Conservation (phyloP, 2,888 invertebrate genomes). For the Blera fallax region DNA sequence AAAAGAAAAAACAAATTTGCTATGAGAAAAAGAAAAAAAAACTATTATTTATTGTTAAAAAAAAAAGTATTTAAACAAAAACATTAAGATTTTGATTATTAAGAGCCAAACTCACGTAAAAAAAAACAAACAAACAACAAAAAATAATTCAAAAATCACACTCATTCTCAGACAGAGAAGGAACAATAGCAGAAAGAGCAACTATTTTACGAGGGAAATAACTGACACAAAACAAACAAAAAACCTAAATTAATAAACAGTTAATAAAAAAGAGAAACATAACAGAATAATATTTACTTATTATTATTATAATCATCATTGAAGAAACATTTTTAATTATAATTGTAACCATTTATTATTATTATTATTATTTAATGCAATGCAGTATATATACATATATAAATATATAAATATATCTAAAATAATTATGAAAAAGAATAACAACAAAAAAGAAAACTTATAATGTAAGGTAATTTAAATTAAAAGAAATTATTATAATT, state of each 20-base stretch:
- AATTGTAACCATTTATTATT: conserved; percentile 71
- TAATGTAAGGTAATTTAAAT: conserved; percentile 71
- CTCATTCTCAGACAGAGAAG: conserved; percentile 26
- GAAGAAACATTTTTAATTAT: conserved; percentile 66
- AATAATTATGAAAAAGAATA: conserved; percentile 54
- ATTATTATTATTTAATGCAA: conserved; percentile 69
- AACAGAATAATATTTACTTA: conserved; percentile 59
- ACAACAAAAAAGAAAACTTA: conserved; percentile 49
- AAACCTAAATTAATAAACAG: not conserved
- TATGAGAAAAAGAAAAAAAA: conserved; percentile 26
- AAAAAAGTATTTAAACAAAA: conserved; percentile 37
- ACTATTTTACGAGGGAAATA: conserved; percentile 58
- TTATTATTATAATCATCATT: conserved; percentile 64
- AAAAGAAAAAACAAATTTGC: conserved; percentile 14
- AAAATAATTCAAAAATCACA: conserved; percentile 51
- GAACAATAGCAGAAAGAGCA: conserved; percentile 23
- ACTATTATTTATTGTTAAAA: conserved; percentile 66
- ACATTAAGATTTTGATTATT: conserved; percentile 49
- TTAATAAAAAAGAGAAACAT: conserved; percentile 2
- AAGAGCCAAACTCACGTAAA: conserved; percentile 46
- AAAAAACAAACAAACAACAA: conserved; percentile 20
- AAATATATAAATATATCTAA: conserved; percentile 71
- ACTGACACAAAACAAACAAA: conserved; percentile 34
- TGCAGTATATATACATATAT: conserved; percentile 70
- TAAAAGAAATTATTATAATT: conserved; percentile 72